These are phyloP conservation scores for Heliconius charithonia DNA, from an alignment of 2,888 invertebrate species.

Conservation along the genomic window DNA sequence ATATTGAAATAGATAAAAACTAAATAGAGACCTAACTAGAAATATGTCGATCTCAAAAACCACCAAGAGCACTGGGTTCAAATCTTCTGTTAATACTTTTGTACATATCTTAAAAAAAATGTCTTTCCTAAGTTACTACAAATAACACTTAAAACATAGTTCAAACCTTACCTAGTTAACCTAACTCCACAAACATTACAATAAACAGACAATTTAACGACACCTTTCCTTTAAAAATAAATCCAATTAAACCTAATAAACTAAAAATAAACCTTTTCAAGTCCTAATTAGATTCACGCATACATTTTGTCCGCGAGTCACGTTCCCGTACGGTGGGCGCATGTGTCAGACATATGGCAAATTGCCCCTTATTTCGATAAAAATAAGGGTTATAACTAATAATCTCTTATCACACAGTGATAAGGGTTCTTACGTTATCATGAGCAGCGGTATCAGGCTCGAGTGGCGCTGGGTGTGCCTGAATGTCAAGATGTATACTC, in stretches of 20 bases:
- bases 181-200: neutral
- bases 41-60: neutral
- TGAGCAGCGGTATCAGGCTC: slow-evolving; percentile 46
- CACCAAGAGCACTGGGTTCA: neutral
- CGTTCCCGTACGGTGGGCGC: slow-evolving; percentile 42
- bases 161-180: neutral
- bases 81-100: neutral
- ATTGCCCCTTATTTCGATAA: slow-evolving; percentile 9
- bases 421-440: slow-evolving; percentile 45
- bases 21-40: neutral
- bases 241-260: slow-evolving; percentile 40
- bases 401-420: slow-evolving; percentile 38
- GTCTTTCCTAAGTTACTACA: no score
- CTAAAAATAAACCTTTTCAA: slow-evolving; percentile 44
- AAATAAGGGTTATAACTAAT: slow-evolving; percentile 43
- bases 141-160: neutral
- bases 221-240: slow-evolving; percentile 27
- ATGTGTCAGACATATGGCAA: slow-evolving; percentile 27
- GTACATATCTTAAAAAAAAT: neutral
- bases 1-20: no score
- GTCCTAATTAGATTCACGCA: slow-evolving; percentile 45
- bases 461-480: slow-evolving; percentile 45
- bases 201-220: slow-evolving; percentile 15
- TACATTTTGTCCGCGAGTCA: slow-evolving; percentile 44
- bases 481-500: slow-evolving; percentile 46